Conservation (phyloP, 1,140 invertebrate genomes). For the Tetranychus urticae region DNA sequence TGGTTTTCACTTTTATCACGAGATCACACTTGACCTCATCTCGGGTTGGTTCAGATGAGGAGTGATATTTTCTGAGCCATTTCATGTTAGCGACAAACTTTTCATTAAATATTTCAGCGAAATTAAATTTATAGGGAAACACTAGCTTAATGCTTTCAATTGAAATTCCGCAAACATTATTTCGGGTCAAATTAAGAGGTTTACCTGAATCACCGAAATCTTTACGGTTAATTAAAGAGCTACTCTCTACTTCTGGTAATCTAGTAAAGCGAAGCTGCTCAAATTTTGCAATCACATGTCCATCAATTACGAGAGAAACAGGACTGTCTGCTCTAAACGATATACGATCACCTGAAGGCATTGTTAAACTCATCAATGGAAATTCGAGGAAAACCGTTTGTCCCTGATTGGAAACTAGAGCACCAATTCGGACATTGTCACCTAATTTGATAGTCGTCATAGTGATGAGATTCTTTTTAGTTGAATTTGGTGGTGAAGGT, state of each 20-base stretch:
- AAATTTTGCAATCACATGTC: not conserved
- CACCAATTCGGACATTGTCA: constrained; percentile 8
- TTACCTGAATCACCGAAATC: not conserved
- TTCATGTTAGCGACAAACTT: constrained; percentile 56
- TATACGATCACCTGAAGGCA: not conserved
- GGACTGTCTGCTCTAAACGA: not conserved
- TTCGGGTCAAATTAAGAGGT: constrained; percentile 15
- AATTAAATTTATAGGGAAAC: constrained; percentile 80
- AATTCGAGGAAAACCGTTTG: constrained; percentile 7
- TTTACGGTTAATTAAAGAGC: not conserved
- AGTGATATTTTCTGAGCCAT: constrained; percentile 67
- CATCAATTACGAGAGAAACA: not conserved
- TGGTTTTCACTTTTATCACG: constrained; percentile 47
- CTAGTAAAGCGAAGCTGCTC: not conserved
- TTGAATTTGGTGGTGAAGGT: not conserved
- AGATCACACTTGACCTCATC: constrained; percentile 53
- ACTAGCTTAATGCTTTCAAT: constrained; percentile 43
- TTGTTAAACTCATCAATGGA: not conserved
- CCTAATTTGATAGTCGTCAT: constrained; percentile 4
- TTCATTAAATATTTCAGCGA: constrained; percentile 72
- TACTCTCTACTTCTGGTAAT: not conserved
- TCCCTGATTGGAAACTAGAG: constrained; percentile 1
- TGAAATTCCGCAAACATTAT: constrained; percentile 21
- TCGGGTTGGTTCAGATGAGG: constrained; percentile 31
- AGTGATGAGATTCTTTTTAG: not conserved